Base-by-base conservation (phyloP, 1,140 invertebrate genomes). In the Listronotus bonariensis region DNA sequence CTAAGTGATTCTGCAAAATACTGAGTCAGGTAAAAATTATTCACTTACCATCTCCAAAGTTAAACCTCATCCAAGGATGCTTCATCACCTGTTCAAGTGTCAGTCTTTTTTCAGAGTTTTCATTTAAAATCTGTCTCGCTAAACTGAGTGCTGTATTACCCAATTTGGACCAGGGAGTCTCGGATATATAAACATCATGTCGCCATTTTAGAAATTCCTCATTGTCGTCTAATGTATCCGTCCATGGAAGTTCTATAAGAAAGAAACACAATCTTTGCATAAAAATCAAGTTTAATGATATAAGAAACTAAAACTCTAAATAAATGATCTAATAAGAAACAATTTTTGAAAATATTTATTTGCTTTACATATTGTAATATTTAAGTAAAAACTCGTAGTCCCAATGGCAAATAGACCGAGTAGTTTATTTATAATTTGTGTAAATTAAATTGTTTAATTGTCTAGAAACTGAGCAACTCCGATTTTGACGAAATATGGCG, bases 221-320 rank as follows among this genome's bases (percentile, higher is more conserved):
- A 77, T 89, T 92, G 9, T 84, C 80, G 46, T 79, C 76, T 32
- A 82, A 82, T 0, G 96, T 89, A 74, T 92, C 87, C 82, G 95
- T 91, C 96, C 96, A 98, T 17, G 95, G 95, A 61, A 98, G 79
- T 81, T 97, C 95, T 95, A 80, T 38, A 81, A 79, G 68, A 18
- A 66, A 72, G 69, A 55, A 56, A 20, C 26, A 34, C 15, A 51
- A 18, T 14, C n/a, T n/a, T n/a, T n/a, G n/a, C n/a, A n/a, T n/a
- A n/a, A n/a, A n/a, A n/a, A n/a, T n/a, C n/a, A n/a, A n/a, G n/a
- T n/a, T n/a, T n/a, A n/a, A n/a, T n/a, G n/a, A n/a, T n/a, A n/a
- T n/a, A n/a, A n/a, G n/a, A n/a, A n/a, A n/a, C n/a, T n/a, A n/a
- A n/a, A n/a, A n/a, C n/a, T n/a, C n/a, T n/a, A n/a, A n/a, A n/a